Evolutionary conservation across 2,797 vertebrate species (phyloP), one percentile per base, ranked within the genome.

Genomic region (Halcyon leucocephala): DNA sequence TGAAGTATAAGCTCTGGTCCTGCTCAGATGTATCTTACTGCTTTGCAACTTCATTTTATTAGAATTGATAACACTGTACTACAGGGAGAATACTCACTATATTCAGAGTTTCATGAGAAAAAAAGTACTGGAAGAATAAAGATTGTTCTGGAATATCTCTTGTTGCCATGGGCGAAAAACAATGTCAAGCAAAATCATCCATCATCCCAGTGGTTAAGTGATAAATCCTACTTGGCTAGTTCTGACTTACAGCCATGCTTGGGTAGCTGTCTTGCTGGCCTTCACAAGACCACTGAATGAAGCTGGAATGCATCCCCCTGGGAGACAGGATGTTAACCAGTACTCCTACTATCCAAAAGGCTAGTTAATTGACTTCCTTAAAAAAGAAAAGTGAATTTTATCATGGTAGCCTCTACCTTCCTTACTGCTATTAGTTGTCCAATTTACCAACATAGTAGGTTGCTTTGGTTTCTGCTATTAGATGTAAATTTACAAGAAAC

Each of bases 31-130:
- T 31, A 26, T 29, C n/a, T 42, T 58, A 29, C 2, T 41, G 49
- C 31, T 78, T 9, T 31, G 48, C n/a, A 54, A 4, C 16, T 46
- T 82, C 1, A 3, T 73, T 49, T 76, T 67, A 12, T 65, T 89
- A 15, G 26, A 42, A 41, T 5, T 1, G 1, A 3, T 22, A 54
- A 2, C 31, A 14, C 3, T 22, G 13, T 58, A 6, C 26, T 78
- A 16, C 5, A 3, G n/a, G 24, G 19, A 54, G n/a, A 66, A 29
- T 37, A 31, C 48, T 46, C 6, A 11, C 13, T 65, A 9, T 49
- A 29, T 61, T 87, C 17, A 15, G n/a, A 24, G 6, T 52, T 69
- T 62, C 6, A 26, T 2, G 1, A 88, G 35, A 12, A 46, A 42
- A 51, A 80, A 35, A 17, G 37, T 58, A 25, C 24, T 39, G 9